These are phyloP conservation scores for Pangasius macronema DNA, from an alignment of 2,797 vertebrate species.

Conservation along the genomic window DNA sequence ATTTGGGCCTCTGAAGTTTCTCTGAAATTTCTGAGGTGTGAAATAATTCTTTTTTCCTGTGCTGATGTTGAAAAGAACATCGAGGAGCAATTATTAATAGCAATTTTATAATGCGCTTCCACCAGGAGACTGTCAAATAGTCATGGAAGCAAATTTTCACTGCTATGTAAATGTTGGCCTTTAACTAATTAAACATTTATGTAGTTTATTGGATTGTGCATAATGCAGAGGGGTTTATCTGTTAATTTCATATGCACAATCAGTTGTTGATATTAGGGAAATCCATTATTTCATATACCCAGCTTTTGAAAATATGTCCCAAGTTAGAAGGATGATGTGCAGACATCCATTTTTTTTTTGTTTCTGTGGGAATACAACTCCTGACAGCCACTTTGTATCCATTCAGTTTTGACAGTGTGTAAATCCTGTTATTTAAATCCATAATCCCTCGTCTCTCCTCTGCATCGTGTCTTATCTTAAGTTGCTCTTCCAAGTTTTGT, in stretches of 20 bases:
- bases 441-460: background rate
- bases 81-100: background rate
- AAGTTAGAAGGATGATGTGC: background rate
- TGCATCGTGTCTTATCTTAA: slow-evolving; percentile 20
- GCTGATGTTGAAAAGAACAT: background rate
- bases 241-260: background rate
- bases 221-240: background rate
- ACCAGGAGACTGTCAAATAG: background rate
- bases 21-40: background rate
- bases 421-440: background rate
- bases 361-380: background rate
- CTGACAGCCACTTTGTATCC: slow-evolving; percentile 16
- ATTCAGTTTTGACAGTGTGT: slow-evolving; percentile 31
- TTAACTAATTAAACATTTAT: background rate
- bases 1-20: slow-evolving; percentile 1
- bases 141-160: background rate
- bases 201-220: background rate
- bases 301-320: background rate
- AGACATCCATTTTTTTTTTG: no score
- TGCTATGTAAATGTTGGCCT: background rate
- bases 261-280: background rate
- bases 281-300: background rate
- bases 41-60: background rate
- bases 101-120: background rate
- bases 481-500: slow-evolving; percentile 34